Conservation (phyloP, 1,140 invertebrate genomes). For the Tetramorium simillimum region DNA sequence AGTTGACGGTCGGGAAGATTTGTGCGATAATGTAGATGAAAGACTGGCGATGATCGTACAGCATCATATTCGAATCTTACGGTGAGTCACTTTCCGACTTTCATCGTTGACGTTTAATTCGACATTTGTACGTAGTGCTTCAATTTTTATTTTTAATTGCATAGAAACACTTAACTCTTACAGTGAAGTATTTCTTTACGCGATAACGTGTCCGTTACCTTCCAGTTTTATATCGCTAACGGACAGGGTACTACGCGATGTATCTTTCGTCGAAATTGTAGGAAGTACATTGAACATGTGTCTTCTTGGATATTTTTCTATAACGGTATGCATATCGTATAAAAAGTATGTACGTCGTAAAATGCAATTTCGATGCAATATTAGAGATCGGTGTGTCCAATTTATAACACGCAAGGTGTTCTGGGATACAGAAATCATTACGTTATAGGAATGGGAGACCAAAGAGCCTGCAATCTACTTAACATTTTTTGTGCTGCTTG, state of each 20-base stretch:
- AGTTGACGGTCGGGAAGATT: slow-evolving; percentile 44
- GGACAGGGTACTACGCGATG: slow-evolving; percentile 53
- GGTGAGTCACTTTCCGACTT: slow-evolving; percentile 34
- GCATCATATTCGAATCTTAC: slow-evolving; percentile 72
- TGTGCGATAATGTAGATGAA: slow-evolving; percentile 39
- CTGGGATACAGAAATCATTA: not conserved
- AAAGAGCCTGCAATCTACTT: slow-evolving; percentile 41
- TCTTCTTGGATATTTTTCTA: slow-evolving; percentile 62
- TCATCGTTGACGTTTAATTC: not conserved
- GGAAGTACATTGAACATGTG: slow-evolving; percentile 61
- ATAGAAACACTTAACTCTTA: not conserved
- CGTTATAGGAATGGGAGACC: slow-evolving; percentile 66
- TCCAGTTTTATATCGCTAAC: slow-evolving; percentile 61
- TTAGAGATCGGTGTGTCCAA: not conserved
- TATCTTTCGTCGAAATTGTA: slow-evolving; percentile 72
- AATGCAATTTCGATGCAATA: not conserved
- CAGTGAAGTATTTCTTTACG: not conserved
- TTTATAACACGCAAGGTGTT: not conserved
- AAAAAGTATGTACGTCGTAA: not conserved
- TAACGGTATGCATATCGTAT: slow-evolving; percentile 57
- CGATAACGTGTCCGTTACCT: not conserved
- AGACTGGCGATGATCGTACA: slow-evolving; percentile 73
- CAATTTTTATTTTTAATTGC: not conserved
- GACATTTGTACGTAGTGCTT: not conserved
- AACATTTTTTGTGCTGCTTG: slow-evolving; percentile 63